phyloP scores from a whole-genome alignment of 2,888 invertebrate genomes.

The Euclidia mi region DNA sequence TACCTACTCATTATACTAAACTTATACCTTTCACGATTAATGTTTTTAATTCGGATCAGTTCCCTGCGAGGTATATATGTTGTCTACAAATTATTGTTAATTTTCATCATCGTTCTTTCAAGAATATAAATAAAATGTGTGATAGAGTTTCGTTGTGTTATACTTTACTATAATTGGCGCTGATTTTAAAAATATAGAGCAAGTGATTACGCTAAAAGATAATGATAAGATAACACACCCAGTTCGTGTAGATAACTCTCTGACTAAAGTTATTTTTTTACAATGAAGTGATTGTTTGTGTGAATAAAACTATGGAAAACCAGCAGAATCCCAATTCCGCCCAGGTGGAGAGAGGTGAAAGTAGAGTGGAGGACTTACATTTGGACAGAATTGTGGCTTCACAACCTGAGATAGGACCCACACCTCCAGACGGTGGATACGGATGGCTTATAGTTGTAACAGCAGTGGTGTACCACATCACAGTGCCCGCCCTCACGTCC shows the following conservation, averaged over 20 bases:
- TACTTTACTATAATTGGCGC: slow-evolving; percentile 72
- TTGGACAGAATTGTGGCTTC: slow-evolving; percentile 91
- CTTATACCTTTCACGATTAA: no score
- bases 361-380: slow-evolving; percentile 76
- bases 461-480: slow-evolving; percentile 90
- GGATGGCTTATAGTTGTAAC: slow-evolving; percentile 91
- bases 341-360: slow-evolving; percentile 62
- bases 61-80: no score
- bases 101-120: slow-evolving; percentile 16
- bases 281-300: slow-evolving; percentile 81
- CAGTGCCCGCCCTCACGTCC: slow-evolving; percentile 89
- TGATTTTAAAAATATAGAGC: slow-evolving; percentile 82
- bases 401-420: slow-evolving; percentile 92
- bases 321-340: slow-evolving; percentile 58
- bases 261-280: slow-evolving; percentile 70
- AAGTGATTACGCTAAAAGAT: slow-evolving; percentile 81
- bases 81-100: neutral
- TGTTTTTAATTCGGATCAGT: no score
- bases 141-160: slow-evolving; percentile 12
- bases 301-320: slow-evolving; percentile 75
- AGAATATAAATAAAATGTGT: slow-evolving; percentile 19
- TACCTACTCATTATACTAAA: no score
- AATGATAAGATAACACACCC: slow-evolving; percentile 86
- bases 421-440: slow-evolving; percentile 92
- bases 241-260: slow-evolving; percentile 77